phyloP scores from a whole-genome alignment of 2,113 vertebrate species.

The Chrysochloris asiatica region DNA sequence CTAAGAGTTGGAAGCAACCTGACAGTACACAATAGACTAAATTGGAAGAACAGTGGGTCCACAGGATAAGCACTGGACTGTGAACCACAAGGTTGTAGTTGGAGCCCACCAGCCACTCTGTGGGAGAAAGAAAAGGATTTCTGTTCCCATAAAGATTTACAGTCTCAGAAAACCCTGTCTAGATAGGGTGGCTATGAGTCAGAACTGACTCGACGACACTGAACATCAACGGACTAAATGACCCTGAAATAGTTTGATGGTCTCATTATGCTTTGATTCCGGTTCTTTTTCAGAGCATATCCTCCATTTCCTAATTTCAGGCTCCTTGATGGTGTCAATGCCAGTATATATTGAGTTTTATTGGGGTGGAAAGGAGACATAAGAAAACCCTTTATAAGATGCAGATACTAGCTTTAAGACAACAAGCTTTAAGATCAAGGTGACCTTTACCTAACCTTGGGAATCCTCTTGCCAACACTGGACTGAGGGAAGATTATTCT shows the following conservation, averaged over 20 bases:
- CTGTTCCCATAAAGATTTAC: too few species aligned
- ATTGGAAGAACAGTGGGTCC: too few species aligned
- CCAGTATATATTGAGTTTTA: background rate
- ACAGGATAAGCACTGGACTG: too few species aligned
- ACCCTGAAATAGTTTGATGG: background rate
- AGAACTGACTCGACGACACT: too few species aligned
- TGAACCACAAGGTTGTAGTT: too few species aligned
- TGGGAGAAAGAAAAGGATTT: too few species aligned
- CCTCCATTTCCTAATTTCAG: background rate
- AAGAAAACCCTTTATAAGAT: background rate
- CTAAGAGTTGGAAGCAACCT: too few species aligned
- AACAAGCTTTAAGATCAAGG: fast-evolving
- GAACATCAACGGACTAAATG: background rate
- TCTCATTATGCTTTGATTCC: background rate
- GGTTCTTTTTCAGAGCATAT: background rate
- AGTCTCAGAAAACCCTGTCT: too few species aligned
- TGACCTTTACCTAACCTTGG: background rate
- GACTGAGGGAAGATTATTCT: fast-evolving
- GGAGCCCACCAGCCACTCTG: too few species aligned
- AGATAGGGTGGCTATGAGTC: too few species aligned
- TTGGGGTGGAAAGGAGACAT: background rate
- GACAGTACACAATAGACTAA: too few species aligned
- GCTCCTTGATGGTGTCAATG: fast-evolving
- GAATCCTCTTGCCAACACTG: fast-evolving
- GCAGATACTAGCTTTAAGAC: background rate